These are phyloP conservation scores for Enteromius treurensis DNA, from an alignment of 2,797 vertebrate species.

Conservation along the genomic window DNA sequence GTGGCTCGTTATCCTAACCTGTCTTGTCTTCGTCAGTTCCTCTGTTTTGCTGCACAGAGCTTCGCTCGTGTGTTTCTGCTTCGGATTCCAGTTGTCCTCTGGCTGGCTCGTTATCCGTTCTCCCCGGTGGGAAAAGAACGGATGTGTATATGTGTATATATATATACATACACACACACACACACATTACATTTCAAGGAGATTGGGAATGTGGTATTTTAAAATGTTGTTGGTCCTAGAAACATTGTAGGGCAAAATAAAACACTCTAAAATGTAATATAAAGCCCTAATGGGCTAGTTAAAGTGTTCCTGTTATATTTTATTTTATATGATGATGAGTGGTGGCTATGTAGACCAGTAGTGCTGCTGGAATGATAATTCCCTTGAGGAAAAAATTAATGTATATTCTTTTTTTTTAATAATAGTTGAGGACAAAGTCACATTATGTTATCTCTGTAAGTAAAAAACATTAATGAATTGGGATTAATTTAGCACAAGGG, in stretches of 20 bases:
- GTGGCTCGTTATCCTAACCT: no score
- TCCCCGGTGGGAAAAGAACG: no score
- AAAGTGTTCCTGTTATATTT: neutral
- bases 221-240: no score
- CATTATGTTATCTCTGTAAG: conserved; percentile 11
- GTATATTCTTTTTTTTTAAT: neutral
- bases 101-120: no score
- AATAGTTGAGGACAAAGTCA: neutral
- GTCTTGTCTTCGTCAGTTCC: no score
- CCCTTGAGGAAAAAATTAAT: neutral
- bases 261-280: neutral
- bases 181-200: no score
- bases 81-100: no score
- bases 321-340: neutral
- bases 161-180: no score
- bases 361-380: neutral
- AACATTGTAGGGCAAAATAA: neutral
- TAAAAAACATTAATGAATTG: neutral
- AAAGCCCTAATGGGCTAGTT: neutral
- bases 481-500: conserved; percentile 12
- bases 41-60: no score
- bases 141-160: no score
- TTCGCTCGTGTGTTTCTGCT: no score
- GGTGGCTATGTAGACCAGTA: neutral
- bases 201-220: no score